These are phyloP conservation scores for Brassicogethes aeneus DNA, from an alignment of 2,888 invertebrate genomes.

Conservation along the genomic window DNA sequence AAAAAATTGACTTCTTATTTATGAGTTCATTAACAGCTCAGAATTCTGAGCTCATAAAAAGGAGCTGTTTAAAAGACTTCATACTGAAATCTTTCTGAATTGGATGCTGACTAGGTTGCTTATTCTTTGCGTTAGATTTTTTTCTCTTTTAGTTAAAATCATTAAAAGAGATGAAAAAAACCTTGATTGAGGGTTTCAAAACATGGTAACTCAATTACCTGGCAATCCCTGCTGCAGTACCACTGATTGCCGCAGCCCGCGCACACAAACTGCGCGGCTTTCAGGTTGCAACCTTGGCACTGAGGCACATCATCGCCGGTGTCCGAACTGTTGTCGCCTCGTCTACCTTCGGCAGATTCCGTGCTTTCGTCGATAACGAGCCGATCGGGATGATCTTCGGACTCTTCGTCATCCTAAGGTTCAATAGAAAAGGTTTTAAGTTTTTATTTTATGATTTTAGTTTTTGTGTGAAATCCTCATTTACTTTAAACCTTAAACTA, in stretches of 20 bases:
- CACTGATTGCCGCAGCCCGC: slow-evolving; percentile 88
- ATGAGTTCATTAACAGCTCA: no score
- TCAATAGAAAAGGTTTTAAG: neutral
- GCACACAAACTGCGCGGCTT: slow-evolving; percentile 79
- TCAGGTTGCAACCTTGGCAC: slow-evolving; percentile 78
- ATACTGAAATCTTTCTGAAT: no score
- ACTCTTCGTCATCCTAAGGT: slow-evolving; percentile 44
- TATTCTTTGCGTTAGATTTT: neutral
- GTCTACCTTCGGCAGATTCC: slow-evolving; percentile 34
- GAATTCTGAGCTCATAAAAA: no score
- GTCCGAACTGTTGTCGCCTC: slow-evolving; percentile 37
- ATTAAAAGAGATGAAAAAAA: slow-evolving; percentile 1
- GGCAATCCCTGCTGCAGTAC: slow-evolving; percentile 91
- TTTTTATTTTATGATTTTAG: neutral
- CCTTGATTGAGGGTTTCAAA: no score
- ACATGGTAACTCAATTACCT: slow-evolving; percentile 49
- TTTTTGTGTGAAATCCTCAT: neutral
- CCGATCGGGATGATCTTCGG: slow-evolving; percentile 56
- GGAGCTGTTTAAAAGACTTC: no score
- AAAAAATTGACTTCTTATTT: no score
- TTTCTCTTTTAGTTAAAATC: no score
- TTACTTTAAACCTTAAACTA: no score
- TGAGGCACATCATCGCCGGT: slow-evolving; percentile 53
- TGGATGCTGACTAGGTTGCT: no score
- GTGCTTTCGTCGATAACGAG: slow-evolving; percentile 51